phyloP scores from a whole-genome alignment of 2,888 invertebrate species.

The Ophion ellenae region DNA sequence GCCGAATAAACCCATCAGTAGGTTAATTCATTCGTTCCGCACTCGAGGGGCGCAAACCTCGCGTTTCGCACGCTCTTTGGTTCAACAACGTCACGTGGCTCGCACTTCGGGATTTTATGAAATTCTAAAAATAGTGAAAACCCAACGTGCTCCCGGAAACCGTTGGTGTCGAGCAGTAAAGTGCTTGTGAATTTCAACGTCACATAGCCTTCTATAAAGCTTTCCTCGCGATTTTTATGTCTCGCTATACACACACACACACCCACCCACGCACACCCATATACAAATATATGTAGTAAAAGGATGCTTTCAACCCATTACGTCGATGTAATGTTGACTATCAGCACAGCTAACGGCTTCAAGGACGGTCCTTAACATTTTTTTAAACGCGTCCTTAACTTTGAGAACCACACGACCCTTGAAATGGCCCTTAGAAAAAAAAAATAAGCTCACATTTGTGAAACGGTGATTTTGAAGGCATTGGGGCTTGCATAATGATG shows the following conservation, averaged over 20 bases:
- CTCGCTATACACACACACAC: background rate
- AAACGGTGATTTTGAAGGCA: no score
- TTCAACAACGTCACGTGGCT: conserved; percentile 2
- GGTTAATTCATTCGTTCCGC: conserved; percentile 3
- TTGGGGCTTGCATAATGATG: no score
- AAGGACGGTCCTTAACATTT: no score
- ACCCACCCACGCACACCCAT: background rate
- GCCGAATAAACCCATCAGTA: background rate
- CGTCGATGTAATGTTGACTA: no score
- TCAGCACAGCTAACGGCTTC: no score
- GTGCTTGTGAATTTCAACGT: conserved; percentile 25
- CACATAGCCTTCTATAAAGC: conserved; percentile 40
- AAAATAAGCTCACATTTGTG: no score
- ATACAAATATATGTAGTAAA: no score
- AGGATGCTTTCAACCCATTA: no score
- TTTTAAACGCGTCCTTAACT: no score
- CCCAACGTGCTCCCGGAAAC: conserved; percentile 14
- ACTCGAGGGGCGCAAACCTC: background rate
- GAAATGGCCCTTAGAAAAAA: no score
- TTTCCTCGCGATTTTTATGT: conserved; percentile 40
- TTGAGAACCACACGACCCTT: no score
- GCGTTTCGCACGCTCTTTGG: background rate
- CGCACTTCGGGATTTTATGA: conserved; percentile 11
- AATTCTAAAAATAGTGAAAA: conserved; percentile 33
- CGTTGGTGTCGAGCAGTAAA: conserved; percentile 24